A percentile compares a stretch with the other conserved stretches of the same genome.
Evolutionary conservation across 2,888 invertebrate species (phyloP).

Genomic region (Hartigia nigra): DNA sequence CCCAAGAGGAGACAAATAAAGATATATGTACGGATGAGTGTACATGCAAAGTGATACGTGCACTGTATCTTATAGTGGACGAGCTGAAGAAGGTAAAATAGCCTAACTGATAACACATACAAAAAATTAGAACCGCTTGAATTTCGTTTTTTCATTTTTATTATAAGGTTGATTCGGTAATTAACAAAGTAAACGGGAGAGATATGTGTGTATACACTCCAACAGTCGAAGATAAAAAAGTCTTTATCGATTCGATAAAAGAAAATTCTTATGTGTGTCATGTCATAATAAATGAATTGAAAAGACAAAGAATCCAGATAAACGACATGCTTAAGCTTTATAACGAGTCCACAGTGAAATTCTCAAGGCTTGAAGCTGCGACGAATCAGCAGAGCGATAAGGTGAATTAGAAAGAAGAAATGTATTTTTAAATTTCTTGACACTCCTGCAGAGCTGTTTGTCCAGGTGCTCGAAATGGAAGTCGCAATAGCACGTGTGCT

Average conservation of each 20-base stretch:
- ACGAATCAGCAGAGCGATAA: background rate
- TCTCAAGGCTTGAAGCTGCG: slow-evolving; percentile 15
- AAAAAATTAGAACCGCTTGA: background rate
- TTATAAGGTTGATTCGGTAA: slow-evolving; percentile 18
- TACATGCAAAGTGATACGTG: slow-evolving; percentile 27
- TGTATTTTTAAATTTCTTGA: background rate
- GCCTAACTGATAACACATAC: background rate
- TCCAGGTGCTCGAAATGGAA: slow-evolving; percentile 23
- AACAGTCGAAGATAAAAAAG: slow-evolving; percentile 18
- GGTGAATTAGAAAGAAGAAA: background rate
- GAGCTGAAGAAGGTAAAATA: slow-evolving; percentile 27
- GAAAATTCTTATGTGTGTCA: slow-evolving; percentile 23
- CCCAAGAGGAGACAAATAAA: too few species aligned
- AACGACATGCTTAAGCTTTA: slow-evolving; percentile 27
- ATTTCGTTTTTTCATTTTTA: background rate
- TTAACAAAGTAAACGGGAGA: background rate
- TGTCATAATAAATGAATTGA: slow-evolving; percentile 27
- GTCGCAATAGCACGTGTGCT: background rate
- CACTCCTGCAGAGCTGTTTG: background rate
- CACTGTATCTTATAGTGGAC: slow-evolving; percentile 19
- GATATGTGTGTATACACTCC: slow-evolving; percentile 16
- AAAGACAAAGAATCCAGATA: slow-evolving; percentile 28
- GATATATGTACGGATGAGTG: slow-evolving; percentile 11
- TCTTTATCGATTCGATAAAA: slow-evolving; percentile 12
- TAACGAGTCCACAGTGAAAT: slow-evolving; percentile 16